Evolutionary conservation across 92 coral and sea anemone genomes (phyloP).

Genomic region (Virgularia gustaviana): DNA sequence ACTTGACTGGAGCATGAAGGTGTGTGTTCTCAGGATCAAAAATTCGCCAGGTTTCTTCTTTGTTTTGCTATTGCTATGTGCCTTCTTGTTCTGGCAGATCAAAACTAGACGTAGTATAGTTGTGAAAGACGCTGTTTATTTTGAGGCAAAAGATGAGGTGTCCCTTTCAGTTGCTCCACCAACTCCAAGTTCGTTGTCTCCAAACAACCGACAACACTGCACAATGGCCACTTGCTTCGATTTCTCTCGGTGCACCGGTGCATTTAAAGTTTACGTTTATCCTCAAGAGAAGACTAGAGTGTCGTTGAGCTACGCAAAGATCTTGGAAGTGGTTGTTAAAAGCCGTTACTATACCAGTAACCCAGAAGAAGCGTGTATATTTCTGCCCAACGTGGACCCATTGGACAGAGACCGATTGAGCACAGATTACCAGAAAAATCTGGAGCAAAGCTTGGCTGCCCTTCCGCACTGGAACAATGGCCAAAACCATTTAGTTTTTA

Average conservation of each 20-base stretch:
- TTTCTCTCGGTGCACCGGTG: conserved; percentile 62
- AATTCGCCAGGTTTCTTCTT: not conserved
- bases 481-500: conserved; percentile 69
- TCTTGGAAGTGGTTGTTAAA: conserved; percentile 68
- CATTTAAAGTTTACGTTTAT: conserved; percentile 77
- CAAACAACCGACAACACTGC: conserved; percentile 25
- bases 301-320: conserved; percentile 67
- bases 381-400: conserved; percentile 74
- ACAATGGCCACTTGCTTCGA: conserved; percentile 88
- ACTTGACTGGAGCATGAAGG: too few species aligned
- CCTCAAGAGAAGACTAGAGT: conserved; percentile 63
- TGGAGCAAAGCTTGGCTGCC: conserved; percentile 55
- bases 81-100: not conserved
- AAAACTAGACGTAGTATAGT: not conserved
- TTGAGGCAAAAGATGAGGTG: not conserved
- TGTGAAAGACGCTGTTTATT: not conserved
- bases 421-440: conserved; percentile 59
- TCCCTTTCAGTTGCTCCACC: not conserved
- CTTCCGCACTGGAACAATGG: conserved; percentile 82
- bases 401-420: conserved; percentile 74
- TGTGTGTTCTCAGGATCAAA: too few species aligned
- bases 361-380: conserved; percentile 76
- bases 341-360: conserved; percentile 76
- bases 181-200: not conserved
- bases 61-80: not conserved